Base-by-base conservation (phyloP, 2,113 vertebrate species). In the Miniopterus natalensis region DNA sequence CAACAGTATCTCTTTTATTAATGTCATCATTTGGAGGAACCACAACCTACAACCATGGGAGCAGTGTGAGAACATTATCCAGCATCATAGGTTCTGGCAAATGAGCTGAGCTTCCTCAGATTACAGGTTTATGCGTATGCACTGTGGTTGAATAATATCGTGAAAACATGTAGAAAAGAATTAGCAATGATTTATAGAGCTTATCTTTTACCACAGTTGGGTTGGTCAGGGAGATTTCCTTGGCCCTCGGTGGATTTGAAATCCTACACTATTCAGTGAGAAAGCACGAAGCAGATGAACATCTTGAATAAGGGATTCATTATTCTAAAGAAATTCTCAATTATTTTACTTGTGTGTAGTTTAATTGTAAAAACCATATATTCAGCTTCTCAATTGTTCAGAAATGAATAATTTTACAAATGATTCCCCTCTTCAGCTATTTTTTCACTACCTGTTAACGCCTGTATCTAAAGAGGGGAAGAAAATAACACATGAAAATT, bases 371-470 rank as follows among this genome's bases (percentile, higher is more conserved):
- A 92, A 87, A 42, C 8, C 14, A 9, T 75, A 25, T n/a, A 51
- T 92, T 51, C 40, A 68, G n/a, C 61, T 51, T 80, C 74, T 81
- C 20, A 83, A 5, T 73, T 90, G 31, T 78, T 89, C 9, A 84
- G 17, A 94, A 75, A 53, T 86, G 71, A 86, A 59, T 93, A 27
- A 73, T 88, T 96, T 94, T 84, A 65, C 14, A 89, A 85, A 80
- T 65, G 78, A 80, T 91, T 93, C 8, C 84, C 29, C 12, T 12
- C 66, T 71, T 17, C 8, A 13, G n/a, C 75, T 84, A 68, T 55
- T 40, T 77, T 96, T 90, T 81, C 1, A 79, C 17, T 63, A 5
- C 40, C 36, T 87, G 51, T 84, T 77, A 91, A 55, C 55, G 61
- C 42, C n/a, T 95, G 1, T 70, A 55, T 84, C 71, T 84, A 66